phyloP scores from a whole-genome alignment of 2,113 vertebrate genomes.

The Monopterus albus region DNA sequence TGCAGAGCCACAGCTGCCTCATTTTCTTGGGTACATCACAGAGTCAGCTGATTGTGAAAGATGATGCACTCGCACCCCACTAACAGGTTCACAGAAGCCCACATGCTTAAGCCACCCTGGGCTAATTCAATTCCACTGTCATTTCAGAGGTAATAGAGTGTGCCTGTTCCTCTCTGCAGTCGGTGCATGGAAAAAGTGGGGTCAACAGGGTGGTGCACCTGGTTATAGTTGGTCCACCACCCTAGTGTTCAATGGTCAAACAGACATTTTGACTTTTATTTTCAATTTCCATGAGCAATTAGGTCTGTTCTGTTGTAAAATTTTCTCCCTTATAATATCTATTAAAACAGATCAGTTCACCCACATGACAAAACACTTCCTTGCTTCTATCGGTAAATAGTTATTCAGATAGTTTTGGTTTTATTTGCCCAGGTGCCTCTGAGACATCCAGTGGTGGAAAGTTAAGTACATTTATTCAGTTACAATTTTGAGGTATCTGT shows the following conservation, averaged over 20 bases:
- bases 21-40: constrained; percentile 63
- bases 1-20: constrained; percentile 67
- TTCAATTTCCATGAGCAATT: too few relatives aligned
- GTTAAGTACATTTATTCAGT: too few relatives aligned
- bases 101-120: constrained; percentile 73
- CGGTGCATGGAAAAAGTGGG: constrained; percentile 28
- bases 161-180: constrained; percentile 37
- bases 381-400: too few relatives aligned
- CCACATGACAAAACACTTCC: not conserved
- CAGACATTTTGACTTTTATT: not conserved
- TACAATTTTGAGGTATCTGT: too few relatives aligned
- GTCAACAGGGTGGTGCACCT: constrained; percentile 17
- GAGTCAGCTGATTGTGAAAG: constrained; percentile 74
- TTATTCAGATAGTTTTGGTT: too few relatives aligned
- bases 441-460: too few relatives aligned
- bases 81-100: constrained; percentile 76
- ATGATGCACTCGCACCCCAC: constrained; percentile 70
- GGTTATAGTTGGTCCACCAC: constrained; percentile 6
- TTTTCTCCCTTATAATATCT: too few relatives aligned
- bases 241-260: constrained; percentile 3
- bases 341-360: not conserved
- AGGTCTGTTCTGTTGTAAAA: too few relatives aligned
- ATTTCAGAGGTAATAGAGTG: constrained; percentile 64
- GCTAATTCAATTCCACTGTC: constrained; percentile 72
- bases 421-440: too few relatives aligned